phyloP scores from a whole-genome alignment of 2,113 vertebrate genomes.

The Corythornis cristatus region DNA sequence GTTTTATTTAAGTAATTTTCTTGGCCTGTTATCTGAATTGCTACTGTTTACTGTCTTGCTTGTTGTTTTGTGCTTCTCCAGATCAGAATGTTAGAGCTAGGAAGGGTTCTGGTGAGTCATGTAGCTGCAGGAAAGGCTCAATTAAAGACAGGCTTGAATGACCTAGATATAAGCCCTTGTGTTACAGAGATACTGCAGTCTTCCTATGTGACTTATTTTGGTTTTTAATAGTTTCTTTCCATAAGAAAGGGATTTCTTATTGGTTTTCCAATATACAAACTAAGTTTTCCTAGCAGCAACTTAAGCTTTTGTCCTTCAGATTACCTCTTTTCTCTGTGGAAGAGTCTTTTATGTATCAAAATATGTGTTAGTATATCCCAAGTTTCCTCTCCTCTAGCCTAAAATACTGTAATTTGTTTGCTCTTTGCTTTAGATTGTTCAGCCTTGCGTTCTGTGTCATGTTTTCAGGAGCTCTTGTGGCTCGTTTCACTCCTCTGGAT shows the following conservation, averaged over 20 bases:
- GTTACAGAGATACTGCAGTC: neutral
- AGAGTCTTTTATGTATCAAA: neutral
- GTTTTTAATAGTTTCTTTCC: neutral
- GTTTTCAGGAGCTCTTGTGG: neutral
- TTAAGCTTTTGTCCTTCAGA: neutral
- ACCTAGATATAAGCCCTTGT: conserved; percentile 44
- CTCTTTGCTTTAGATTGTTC: neutral
- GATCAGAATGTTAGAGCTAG: neutral
- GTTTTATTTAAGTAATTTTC: neutral
- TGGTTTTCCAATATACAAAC: neutral
- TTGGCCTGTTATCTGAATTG: neutral
- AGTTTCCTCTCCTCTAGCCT: neutral
- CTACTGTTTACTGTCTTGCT: neutral
- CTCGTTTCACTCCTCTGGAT: neutral
- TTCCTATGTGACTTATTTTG: neutral
- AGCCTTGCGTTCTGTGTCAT: neutral
- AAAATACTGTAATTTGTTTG: neutral
- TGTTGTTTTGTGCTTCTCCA: neutral
- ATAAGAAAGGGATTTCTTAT: neutral
- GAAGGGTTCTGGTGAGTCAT: conserved; percentile 45
- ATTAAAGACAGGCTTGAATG: conserved; percentile 22
- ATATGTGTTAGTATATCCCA: neutral
- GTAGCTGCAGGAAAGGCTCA: conserved; percentile 52
- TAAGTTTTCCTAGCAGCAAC: neutral
- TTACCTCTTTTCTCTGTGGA: neutral